A percentile compares a stretch with the other conserved stretches of the same genome.
Conservation (phyloP, 1,140 invertebrate species). For the Gonioctena quinquepunctata region DNA sequence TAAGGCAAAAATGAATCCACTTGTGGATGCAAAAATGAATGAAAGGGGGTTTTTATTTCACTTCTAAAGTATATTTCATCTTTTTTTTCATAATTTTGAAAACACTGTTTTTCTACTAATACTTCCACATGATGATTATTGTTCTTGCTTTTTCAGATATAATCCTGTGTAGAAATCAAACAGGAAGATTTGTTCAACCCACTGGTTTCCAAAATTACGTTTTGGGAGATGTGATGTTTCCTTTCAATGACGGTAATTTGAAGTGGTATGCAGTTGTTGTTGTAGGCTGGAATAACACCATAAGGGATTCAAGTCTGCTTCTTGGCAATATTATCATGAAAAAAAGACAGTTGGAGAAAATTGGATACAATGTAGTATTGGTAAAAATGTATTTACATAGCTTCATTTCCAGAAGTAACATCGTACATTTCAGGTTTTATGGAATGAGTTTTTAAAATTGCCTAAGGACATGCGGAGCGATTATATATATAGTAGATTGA, state of each 20-base stretch:
- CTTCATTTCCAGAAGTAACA: neutral
- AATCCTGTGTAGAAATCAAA: constrained; percentile 59
- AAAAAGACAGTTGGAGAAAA: constrained; percentile 59
- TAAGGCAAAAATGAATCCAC: too few relatives aligned
- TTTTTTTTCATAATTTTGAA: too few relatives aligned
- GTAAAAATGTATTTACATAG: constrained; percentile 54
- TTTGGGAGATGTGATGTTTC: constrained; percentile 56
- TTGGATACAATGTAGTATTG: constrained; percentile 63
- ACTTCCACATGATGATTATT: too few relatives aligned
- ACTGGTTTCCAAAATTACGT: constrained; percentile 50
- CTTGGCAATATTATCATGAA: constrained; percentile 58
- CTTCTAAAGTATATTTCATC: too few relatives aligned
- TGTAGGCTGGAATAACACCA: constrained; percentile 52
- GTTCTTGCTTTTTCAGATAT: constrained; percentile 61
- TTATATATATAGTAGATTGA: constrained; percentile 4
- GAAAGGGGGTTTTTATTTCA: too few relatives aligned
- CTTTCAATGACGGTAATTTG: constrained; percentile 51
- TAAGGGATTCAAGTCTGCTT: constrained; percentile 49
- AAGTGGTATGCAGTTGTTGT: constrained; percentile 59
- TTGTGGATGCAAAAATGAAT: too few relatives aligned
- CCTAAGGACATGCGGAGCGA: neutral
- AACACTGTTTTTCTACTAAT: too few relatives aligned
- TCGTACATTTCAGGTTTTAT: constrained; percentile 23
- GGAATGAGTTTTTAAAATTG: constrained; percentile 26
- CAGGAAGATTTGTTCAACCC: constrained; percentile 51